Percentiles rank a stretch among this genome's conserved stretches.
Evolutionary conservation across 1,140 invertebrate species (phyloP).

Genomic region (Drosophila bifasciata): DNA sequence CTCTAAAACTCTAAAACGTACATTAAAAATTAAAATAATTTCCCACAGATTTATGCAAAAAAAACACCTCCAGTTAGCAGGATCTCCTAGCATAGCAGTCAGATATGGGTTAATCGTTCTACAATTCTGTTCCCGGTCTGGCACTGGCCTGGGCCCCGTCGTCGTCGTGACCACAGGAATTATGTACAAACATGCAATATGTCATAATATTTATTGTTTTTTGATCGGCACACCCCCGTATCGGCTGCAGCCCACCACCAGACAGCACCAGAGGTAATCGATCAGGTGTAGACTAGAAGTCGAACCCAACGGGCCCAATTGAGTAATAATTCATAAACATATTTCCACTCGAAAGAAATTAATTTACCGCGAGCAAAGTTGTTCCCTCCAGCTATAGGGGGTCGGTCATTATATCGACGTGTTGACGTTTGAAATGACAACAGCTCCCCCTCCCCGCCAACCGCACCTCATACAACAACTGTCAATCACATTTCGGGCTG

Average conservation of each 20-base stretch:
- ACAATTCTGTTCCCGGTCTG: background rate
- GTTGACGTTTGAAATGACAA: slow-evolving; percentile 78
- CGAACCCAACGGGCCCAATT: slow-evolving; percentile 51
- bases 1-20: no score
- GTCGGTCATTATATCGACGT: slow-evolving; percentile 66
- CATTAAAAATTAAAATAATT: no score
- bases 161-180: slow-evolving; percentile 68
- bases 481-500: slow-evolving; percentile 73
- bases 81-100: background rate
- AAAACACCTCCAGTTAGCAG: background rate
- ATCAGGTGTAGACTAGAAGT: slow-evolving; percentile 62
- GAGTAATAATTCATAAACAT: slow-evolving; percentile 81
- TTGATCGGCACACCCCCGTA: slow-evolving; percentile 16
- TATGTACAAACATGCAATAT: slow-evolving; percentile 78
- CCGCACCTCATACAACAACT: slow-evolving; percentile 60
- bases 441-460: no score
- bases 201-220: slow-evolving; percentile 73
- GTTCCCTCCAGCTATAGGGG: slow-evolving; percentile 6
- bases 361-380: slow-evolving; percentile 54
- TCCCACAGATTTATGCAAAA: no score
- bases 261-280: slow-evolving; percentile 55
- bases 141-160: slow-evolving; percentile 35
- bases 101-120: slow-evolving; percentile 31
- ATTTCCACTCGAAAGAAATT: slow-evolving; percentile 74
- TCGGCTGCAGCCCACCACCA: slow-evolving; percentile 8